These are phyloP conservation scores for Scalopus aquaticus DNA, from an alignment of 2,113 vertebrate species.

Conservation along the genomic window DNA sequence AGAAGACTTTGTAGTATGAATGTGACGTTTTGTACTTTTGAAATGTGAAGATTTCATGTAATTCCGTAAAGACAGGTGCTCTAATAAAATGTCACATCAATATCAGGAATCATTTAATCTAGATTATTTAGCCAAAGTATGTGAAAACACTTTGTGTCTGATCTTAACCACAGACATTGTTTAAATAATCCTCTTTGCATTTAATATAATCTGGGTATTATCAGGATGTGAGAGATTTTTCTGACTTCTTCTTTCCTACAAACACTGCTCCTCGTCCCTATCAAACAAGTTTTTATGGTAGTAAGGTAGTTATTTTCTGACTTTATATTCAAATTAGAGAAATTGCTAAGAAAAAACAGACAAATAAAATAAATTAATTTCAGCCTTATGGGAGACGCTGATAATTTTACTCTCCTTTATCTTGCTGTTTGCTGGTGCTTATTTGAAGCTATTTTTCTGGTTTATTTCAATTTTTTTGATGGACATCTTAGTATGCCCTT, in stretches of 20 bases:
- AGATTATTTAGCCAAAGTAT: background rate
- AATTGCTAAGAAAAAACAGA: slow-evolving; percentile 33
- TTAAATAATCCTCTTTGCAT: slow-evolving; percentile 25
- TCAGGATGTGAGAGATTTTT: slow-evolving; percentile 3
- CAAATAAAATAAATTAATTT: slow-evolving; percentile 36
- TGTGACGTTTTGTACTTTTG: slow-evolving; percentile 23
- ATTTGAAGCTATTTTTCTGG: background rate
- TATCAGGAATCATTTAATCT: background rate
- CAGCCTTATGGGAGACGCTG: background rate
- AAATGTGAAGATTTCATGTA: background rate
- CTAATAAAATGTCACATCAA: background rate
- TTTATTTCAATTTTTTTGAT: slow-evolving; percentile 21
- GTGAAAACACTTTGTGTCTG: background rate
- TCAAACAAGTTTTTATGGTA: background rate
- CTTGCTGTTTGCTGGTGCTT: background rate
- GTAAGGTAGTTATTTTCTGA: background rate
- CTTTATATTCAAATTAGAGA: slow-evolving; percentile 49
- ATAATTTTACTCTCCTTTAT: background rate
- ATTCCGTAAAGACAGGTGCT: background rate
- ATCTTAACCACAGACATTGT: background rate
- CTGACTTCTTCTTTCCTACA: slow-evolving; percentile 11
- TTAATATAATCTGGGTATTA: slow-evolving; percentile 22
- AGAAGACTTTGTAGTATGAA: background rate
- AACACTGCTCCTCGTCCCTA: background rate
- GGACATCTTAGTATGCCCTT: slow-evolving; percentile 33